Percentiles rank a stretch among this genome's conserved stretches.
Conservation (phyloP, 2,888 invertebrate genomes). For the Heliconius hortense region DNA sequence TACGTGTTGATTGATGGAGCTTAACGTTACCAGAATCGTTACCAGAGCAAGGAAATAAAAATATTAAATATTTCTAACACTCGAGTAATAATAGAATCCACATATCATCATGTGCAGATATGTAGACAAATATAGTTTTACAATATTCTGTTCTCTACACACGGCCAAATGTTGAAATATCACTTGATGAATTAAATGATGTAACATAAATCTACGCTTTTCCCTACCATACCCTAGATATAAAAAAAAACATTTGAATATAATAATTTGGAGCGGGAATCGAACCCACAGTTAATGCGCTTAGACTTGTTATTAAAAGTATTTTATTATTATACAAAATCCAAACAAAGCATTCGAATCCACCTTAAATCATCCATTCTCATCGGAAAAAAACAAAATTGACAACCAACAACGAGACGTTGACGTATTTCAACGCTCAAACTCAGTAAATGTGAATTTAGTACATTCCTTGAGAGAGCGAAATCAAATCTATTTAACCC, state of each 20-base stretch:
- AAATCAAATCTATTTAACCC: constrained; percentile 54
- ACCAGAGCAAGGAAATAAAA: too few species aligned
- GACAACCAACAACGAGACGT: constrained; percentile 10
- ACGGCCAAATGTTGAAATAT: too few species aligned
- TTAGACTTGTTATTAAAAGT: not conserved
- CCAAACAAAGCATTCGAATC: not conserved
- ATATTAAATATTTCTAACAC: too few species aligned
- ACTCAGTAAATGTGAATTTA: constrained; percentile 30
- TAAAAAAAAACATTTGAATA: not conserved
- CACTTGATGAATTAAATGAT: too few species aligned
- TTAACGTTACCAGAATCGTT: too few species aligned
- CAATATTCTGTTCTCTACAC: not conserved
- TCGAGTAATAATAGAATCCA: too few species aligned
- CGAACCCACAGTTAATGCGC: not conserved
- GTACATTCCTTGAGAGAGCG: constrained; percentile 35
- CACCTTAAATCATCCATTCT: not conserved
- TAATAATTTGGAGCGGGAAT: not conserved
- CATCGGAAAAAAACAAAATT: not conserved
- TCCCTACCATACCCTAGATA: too few species aligned
- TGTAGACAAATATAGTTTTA: not conserved
- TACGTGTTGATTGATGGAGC: too few species aligned
- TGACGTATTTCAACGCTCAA: not conserved
- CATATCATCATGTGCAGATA: not conserved
- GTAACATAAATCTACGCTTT: too few species aligned
- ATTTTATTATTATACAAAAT: not conserved